These are phyloP conservation scores for Odontocerum albicorne DNA, from an alignment of 2,888 invertebrate species.

Conservation along the genomic window DNA sequence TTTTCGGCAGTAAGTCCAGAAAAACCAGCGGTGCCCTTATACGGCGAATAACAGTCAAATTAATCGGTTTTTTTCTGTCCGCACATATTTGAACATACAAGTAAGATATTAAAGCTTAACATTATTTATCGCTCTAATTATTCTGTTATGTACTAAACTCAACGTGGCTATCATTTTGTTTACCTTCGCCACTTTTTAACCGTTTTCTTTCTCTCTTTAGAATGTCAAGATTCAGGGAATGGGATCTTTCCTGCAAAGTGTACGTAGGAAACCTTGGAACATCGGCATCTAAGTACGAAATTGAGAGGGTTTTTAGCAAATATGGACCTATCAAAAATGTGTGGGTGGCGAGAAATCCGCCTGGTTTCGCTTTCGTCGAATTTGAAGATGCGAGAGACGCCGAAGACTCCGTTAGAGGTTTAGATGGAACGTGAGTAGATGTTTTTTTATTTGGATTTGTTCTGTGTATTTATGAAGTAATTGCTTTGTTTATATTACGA, in stretches of 20 bases:
- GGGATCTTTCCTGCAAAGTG: conserved; percentile 88
- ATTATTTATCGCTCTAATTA: too few relatives aligned
- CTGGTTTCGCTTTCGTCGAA: conserved; percentile 90
- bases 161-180: neutral
- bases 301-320: conserved; percentile 84
- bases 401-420: conserved; percentile 79
- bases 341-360: conserved; percentile 93
- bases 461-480: too few relatives aligned
- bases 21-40: too few relatives aligned
- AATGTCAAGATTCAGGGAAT: conserved; percentile 75
- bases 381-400: conserved; percentile 88
- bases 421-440: conserved; percentile 70
- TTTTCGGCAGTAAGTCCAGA: too few relatives aligned
- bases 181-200: neutral
- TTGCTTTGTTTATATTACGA: too few relatives aligned
- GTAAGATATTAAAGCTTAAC: too few relatives aligned
- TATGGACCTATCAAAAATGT: conserved; percentile 89
- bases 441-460: too few relatives aligned
- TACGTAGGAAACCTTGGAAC: conserved; percentile 92
- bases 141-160: too few relatives aligned
- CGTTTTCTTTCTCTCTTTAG: conserved; percentile 36
- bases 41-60: too few relatives aligned
- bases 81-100: too few relatives aligned
- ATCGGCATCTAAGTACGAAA: conserved; percentile 87
- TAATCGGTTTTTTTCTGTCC: too few relatives aligned